These are phyloP conservation scores for Noctilio leporinus DNA, from an alignment of 2,113 vertebrate species.

Conservation along the genomic window DNA sequence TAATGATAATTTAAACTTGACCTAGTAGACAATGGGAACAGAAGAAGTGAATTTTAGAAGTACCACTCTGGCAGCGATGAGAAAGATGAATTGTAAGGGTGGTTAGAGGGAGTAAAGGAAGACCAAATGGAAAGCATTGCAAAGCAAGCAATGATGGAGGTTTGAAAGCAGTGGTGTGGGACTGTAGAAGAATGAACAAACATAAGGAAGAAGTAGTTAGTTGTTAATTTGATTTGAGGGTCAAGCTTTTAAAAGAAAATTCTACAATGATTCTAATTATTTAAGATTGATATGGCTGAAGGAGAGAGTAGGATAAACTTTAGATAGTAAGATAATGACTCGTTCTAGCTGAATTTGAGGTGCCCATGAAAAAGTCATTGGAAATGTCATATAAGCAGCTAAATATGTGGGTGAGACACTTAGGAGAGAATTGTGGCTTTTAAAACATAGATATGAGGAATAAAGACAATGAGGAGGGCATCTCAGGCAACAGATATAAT, in stretches of 20 bases:
- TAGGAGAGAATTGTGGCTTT: neutral
- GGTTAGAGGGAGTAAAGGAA: neutral
- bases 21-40: neutral
- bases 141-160: neutral
- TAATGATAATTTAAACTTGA: neutral
- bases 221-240: neutral
- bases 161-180: neutral
- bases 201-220: neutral
- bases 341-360: neutral
- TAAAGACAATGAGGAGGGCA: too few species aligned
- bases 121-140: neutral
- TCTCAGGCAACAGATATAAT: too few species aligned
- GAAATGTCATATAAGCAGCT: neutral
- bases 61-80: neutral
- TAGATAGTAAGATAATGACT: neutral
- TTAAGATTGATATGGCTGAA: neutral
- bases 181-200: neutral
- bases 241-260: neutral
- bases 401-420: neutral
- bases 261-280: neutral
- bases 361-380: neutral
- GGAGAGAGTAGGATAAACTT: neutral
- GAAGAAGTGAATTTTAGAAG: constrained; percentile 13
- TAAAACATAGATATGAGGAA: neutral
- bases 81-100: neutral